Percentiles rank a stretch among this genome's conserved stretches.
These are phyloP conservation scores for Criorhina ranunculi DNA, from an alignment of 2,888 invertebrate genomes.

Conservation along the genomic window DNA sequence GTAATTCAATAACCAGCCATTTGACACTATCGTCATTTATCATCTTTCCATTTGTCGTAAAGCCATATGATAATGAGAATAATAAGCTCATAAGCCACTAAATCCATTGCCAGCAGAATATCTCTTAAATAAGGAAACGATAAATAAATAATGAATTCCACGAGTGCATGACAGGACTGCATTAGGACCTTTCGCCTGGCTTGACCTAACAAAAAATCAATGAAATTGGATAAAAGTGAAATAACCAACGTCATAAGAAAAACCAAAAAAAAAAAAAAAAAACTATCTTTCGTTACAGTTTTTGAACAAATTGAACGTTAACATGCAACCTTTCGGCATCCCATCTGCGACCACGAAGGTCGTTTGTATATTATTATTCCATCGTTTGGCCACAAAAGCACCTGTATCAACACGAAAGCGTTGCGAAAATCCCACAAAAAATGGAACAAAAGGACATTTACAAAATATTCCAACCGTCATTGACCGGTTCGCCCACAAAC, in stretches of 20 bases:
- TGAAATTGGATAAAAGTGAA: conserved; percentile 18
- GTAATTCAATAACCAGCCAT: not conserved
- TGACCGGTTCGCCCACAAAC: conserved; percentile 37
- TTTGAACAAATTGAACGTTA: conserved; percentile 45
- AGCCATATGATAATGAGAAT: conserved; percentile 7
- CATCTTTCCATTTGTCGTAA: conserved; percentile 15
- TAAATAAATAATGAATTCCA: conserved; percentile 31
- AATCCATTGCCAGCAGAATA: conserved; percentile 10
- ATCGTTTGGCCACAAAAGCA: conserved; percentile 22
- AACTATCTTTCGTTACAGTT: conserved; percentile 40
- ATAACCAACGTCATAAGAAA: conserved; percentile 18
- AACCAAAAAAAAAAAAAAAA: too few relatives aligned
- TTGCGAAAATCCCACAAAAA: not conserved
- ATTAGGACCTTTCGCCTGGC: conserved; percentile 9
- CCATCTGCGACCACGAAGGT: conserved; percentile 7
- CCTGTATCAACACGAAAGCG: conserved; percentile 31
- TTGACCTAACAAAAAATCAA: conserved; percentile 6
- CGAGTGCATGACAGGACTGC: conserved; percentile 27
- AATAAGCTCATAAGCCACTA: conserved; percentile 23
- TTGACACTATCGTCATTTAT: not conserved
- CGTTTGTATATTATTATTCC: conserved; percentile 33
- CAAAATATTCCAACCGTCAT: conserved; percentile 32
- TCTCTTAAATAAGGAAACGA: conserved; percentile 8
- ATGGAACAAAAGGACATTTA: conserved; percentile 31
- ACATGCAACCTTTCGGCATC: conserved; percentile 66